phyloP scores from a whole-genome alignment of 2,113 vertebrate genomes.

The Brachirus orientalis region DNA sequence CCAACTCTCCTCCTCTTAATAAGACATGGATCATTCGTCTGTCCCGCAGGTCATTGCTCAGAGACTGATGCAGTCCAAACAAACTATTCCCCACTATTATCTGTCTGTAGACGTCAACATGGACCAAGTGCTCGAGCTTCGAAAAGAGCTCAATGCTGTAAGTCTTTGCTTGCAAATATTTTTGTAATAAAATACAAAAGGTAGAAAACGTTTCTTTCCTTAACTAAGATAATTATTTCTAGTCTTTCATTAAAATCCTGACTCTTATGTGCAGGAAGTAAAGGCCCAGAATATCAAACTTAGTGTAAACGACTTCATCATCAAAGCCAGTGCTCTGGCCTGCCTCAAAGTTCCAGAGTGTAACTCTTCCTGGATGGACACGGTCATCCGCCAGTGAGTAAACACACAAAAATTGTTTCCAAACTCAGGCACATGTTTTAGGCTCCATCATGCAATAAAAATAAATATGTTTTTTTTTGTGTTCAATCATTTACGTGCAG shows the following conservation, averaged over 20 bases:
- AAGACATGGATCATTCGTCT: conserved; percentile 22
- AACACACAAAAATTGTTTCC: too few relatives aligned
- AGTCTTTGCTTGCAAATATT: conserved; percentile 57
- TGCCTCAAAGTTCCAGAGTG: conserved; percentile 97
- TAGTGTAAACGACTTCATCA: conserved; percentile 97
- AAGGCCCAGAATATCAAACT: conserved; percentile 90
- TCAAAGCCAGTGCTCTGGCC: conserved; percentile 95
- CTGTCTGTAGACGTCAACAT: conserved; percentile 96
- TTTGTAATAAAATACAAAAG: too few relatives aligned
- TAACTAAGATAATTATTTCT: conserved; percentile 2
- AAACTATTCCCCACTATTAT: conserved; percentile 99
- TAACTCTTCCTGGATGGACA: conserved; percentile 98
- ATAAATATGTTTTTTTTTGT: too few relatives aligned
- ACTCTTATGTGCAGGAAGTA: conserved; percentile 83
- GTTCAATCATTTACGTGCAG: too few relatives aligned
- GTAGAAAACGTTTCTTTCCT: too few relatives aligned
- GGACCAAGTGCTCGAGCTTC: conserved; percentile 91
- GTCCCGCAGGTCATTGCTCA: conserved; percentile 92
- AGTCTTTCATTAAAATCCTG: neutral
- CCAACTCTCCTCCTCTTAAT: too few relatives aligned
- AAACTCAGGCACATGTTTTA: too few relatives aligned
- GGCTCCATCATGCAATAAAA: too few relatives aligned
- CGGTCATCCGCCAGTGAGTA: conserved; percentile 97
- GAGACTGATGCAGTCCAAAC: conserved; percentile 96
- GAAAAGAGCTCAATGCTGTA: conserved; percentile 94